Conservation (phyloP, 2,888 invertebrate species). For the Notodonta ziczac region DNA sequence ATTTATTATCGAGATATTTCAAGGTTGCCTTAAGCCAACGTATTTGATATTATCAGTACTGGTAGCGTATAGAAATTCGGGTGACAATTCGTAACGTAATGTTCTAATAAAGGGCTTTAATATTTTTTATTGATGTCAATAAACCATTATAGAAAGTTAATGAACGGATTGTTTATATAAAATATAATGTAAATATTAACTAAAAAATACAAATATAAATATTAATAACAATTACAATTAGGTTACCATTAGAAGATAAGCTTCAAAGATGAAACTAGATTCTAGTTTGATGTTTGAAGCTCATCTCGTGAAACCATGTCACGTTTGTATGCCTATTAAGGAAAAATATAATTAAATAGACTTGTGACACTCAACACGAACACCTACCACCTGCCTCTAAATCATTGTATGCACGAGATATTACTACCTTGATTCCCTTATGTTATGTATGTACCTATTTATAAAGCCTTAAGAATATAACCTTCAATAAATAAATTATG, state of each 20-base stretch:
- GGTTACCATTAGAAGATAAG: too few relatives aligned
- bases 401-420: not conserved
- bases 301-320: too few relatives aligned
- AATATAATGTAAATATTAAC: too few relatives aligned
- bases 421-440: not conserved
- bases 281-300: too few relatives aligned
- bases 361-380: not conserved
- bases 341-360: not conserved
- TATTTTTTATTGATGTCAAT: too few relatives aligned
- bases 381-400: not conserved
- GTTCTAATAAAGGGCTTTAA: not conserved
- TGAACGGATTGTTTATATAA: too few relatives aligned
- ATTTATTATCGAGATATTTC: not conserved
- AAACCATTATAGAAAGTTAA: too few relatives aligned
- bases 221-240: too few relatives aligned
- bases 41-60: not conserved
- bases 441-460: not conserved
- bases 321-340: slow-evolving; percentile 4
- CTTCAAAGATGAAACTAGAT: too few relatives aligned
- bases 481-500: too few relatives aligned
- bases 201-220: too few relatives aligned
- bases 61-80: not conserved
- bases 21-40: not conserved
- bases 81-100: not conserved
- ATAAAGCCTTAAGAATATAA: not conserved